Base-by-base conservation (phyloP, 2,113 vertebrate species). In the Nothobranchius furzeri region DNA sequence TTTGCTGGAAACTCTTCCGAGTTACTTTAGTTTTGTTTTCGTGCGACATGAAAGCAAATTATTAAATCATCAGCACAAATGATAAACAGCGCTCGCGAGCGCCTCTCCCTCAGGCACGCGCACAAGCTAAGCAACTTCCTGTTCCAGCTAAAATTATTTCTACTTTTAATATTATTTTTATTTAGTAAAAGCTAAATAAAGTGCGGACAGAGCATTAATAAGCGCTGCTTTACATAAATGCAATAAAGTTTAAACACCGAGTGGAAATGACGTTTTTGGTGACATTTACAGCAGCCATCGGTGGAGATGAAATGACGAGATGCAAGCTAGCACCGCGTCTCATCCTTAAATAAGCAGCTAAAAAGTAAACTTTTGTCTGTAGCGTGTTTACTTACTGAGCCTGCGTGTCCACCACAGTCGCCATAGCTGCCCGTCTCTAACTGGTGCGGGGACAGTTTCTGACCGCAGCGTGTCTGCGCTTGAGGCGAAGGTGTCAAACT, bases 311-410 rank as follows among this genome's bases (percentile, higher is more conserved):
- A 25, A 9, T 1, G 12, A 3, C 9, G 9, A 12, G 10, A 20
- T 12, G 10, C 46, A 30, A 20, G 25, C 43, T 9, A 30, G 50
- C 60, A 4, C 6, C 36, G 10, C 12, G 50, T 24, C 11, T 6
- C 4, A n/a, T 40, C 37, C 6, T 4, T n/a, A n/a, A n/a, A n/a
- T n/a, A n/a, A 51, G 42, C 48, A 25, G 49, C 15, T 7, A 46
- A 20, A 12, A 48, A 17, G 40, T 2, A 40, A 25, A 15, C 3
- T 40, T 15, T 20, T 24, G 7, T 64, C 12, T 43, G 24, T 13
- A n/a, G 6, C 2, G 0, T 20, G 5, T 24, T 42, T 17, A 92
- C 92, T 89, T 54, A 93, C 92, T 87, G 56, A 92, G 82, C 71
- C 36, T 53, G 66, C 9, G 47, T 73, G 58, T 78, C 83, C 9